Conservation (phyloP, 2,113 vertebrate species). For the Cololabis saira region DNA sequence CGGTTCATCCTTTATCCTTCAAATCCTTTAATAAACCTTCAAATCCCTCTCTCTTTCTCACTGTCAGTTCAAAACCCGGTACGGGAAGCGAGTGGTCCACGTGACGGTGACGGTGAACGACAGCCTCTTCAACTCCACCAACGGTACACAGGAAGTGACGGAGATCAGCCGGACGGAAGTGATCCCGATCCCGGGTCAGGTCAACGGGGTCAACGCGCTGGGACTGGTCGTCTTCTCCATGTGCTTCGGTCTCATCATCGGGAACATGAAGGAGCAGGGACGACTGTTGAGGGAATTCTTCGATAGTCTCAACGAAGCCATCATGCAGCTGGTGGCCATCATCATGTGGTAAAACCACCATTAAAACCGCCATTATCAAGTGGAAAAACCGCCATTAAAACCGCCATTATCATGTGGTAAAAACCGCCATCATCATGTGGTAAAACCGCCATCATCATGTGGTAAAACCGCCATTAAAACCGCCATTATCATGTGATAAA, state of each 20-base stretch:
- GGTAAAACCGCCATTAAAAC: too few species aligned
- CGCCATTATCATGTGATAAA: too few species aligned
- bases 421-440: too few species aligned
- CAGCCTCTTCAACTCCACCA: constrained; percentile 80
- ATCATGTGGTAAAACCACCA: constrained; percentile 91
- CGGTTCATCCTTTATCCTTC: too few species aligned
- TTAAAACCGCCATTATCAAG: too few species aligned
- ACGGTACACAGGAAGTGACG: constrained; percentile 74
- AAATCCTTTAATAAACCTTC: too few species aligned
- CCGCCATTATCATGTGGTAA: too few species aligned
- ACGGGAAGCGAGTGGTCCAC: constrained; percentile 85
- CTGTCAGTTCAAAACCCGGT: constrained; percentile 98
- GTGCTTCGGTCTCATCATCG: constrained; percentile 96
- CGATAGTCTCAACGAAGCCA: constrained; percentile 95
- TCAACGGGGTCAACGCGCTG: constrained; percentile 94
- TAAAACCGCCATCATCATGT: too few species aligned
- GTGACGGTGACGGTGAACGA: constrained; percentile 84
- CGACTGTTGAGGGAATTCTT: constrained; percentile 92
- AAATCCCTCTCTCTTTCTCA: constrained; percentile 34
- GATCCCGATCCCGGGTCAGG: constrained; percentile 90
- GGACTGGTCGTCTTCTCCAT: constrained; percentile 97
- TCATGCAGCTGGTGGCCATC: constrained; percentile 94
- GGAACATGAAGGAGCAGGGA: constrained; percentile 96
- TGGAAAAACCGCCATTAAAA: too few species aligned
- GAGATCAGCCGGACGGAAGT: constrained; percentile 84